phyloP scores from a whole-genome alignment of 1,140 invertebrate species.

The Tetraneura akinire region DNA sequence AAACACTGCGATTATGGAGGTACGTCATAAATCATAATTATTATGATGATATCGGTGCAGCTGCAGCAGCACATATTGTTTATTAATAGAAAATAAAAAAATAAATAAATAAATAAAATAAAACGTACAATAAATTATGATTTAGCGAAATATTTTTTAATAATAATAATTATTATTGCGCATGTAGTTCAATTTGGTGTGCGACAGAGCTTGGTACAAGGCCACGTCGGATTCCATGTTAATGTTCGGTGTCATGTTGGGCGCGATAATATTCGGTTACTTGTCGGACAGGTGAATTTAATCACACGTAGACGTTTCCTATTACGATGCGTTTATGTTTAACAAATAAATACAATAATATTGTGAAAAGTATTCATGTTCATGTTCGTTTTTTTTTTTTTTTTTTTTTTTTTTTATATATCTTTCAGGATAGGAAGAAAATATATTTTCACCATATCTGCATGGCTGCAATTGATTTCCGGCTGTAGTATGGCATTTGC shows the following conservation, averaged over 20 bases:
- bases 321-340: too few species aligned
- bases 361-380: not conserved
- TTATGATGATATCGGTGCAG: too few species aligned
- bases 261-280: slow-evolving; percentile 76
- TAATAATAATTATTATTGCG: slow-evolving; percentile 51
- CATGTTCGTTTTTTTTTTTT: not conserved
- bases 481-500: slow-evolving; percentile 68
- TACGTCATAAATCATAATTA: too few species aligned
- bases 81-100: too few species aligned
- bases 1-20: slow-evolving; percentile 69
- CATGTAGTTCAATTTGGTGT: slow-evolving; percentile 78
- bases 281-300: slow-evolving; percentile 69
- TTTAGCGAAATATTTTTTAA: not conserved
- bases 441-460: slow-evolving; percentile 71
- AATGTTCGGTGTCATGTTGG: slow-evolving; percentile 80
- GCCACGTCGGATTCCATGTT: slow-evolving; percentile 77
- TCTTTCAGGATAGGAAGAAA: slow-evolving; percentile 69
- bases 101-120: too few species aligned
- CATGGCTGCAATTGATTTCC: slow-evolving; percentile 70
- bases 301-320: too few species aligned
- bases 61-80: not conserved
- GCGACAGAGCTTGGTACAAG: slow-evolving; percentile 67
- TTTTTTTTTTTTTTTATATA: not conserved
- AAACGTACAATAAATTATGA: too few species aligned
- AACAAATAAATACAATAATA: not conserved